Conservation (phyloP, 1,140 invertebrate species). For the Bombus affinis region DNA sequence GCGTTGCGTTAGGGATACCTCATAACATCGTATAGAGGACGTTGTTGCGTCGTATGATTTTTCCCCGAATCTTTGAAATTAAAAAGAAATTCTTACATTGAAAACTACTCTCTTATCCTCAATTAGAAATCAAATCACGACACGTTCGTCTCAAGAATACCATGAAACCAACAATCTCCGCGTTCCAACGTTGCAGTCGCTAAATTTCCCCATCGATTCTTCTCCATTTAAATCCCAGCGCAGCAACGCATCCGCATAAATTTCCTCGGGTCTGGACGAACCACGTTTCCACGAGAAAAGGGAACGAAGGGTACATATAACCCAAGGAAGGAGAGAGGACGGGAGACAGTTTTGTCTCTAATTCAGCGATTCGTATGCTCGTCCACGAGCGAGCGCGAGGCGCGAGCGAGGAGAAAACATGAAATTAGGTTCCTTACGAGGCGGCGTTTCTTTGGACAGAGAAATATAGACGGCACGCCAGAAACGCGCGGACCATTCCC, state of each 20-base stretch:
- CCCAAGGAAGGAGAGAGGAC: not conserved
- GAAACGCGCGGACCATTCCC: slow-evolving; percentile 39
- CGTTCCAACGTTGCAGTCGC: not conserved
- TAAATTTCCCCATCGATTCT: slow-evolving; percentile 13
- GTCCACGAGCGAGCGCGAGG: slow-evolving; percentile 31
- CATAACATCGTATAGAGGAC: no score
- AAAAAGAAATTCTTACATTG: not conserved
- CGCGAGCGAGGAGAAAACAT: slow-evolving; percentile 38
- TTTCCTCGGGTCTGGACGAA: not conserved
- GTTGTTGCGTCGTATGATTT: no score
- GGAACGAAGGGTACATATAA: not conserved
- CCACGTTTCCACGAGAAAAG: not conserved
- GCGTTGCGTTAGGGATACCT: no score
- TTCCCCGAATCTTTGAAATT: not conserved
- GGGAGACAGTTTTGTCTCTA: not conserved
- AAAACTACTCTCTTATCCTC: not conserved
- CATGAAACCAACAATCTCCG: not conserved
- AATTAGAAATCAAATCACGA: not conserved
- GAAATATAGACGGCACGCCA: slow-evolving; percentile 34
- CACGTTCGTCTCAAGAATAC: not conserved
- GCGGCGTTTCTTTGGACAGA: slow-evolving; percentile 51
- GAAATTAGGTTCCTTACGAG: slow-evolving; percentile 63
- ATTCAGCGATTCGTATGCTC: slow-evolving; percentile 42
- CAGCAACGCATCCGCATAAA: not conserved
- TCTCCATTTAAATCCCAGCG: not conserved